Conservation (phyloP, 2,888 invertebrate species). For the Cantharis rustica region DNA sequence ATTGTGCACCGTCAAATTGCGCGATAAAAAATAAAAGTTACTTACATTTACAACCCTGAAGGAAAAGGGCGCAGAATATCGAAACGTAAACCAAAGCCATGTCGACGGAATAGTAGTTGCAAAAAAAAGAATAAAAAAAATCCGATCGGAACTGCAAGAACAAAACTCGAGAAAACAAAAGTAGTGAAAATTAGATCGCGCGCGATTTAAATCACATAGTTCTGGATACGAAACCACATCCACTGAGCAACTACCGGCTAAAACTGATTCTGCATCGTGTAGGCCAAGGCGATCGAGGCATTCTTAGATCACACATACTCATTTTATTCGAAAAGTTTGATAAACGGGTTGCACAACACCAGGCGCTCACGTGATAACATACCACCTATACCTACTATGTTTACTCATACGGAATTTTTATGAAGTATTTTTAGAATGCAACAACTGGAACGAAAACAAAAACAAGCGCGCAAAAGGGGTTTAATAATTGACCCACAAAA, state of each 20-base stretch:
- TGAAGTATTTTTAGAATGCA: background rate
- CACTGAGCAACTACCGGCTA: conserved; percentile 22
- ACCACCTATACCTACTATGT: conserved; percentile 1
- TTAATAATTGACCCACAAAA: background rate
- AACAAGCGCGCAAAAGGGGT: background rate
- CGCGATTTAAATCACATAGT: background rate
- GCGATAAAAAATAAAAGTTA: conserved; percentile 6
- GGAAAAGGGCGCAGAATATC: conserved; percentile 8
- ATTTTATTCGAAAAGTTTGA: conserved; percentile 23
- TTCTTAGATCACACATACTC: conserved; percentile 30
- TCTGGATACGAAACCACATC: conserved; percentile 10
- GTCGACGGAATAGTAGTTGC: background rate
- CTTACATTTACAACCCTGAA: conserved; percentile 19
- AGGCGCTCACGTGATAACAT: conserved; percentile 24
- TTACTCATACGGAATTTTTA: background rate
- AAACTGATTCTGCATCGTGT: conserved; percentile 29
- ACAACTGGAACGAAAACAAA: background rate
- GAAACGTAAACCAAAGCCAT: conserved; percentile 15
- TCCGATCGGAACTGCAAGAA: background rate
- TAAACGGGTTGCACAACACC: conserved; percentile 26
- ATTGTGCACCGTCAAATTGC: background rate
- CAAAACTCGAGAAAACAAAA: background rate
- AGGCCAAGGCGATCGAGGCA: conserved; percentile 29
- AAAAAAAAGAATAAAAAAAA: background rate
- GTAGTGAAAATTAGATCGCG: background rate